phyloP scores from a whole-genome alignment of 2,797 vertebrate species.

The Menidia menidia region DNA sequence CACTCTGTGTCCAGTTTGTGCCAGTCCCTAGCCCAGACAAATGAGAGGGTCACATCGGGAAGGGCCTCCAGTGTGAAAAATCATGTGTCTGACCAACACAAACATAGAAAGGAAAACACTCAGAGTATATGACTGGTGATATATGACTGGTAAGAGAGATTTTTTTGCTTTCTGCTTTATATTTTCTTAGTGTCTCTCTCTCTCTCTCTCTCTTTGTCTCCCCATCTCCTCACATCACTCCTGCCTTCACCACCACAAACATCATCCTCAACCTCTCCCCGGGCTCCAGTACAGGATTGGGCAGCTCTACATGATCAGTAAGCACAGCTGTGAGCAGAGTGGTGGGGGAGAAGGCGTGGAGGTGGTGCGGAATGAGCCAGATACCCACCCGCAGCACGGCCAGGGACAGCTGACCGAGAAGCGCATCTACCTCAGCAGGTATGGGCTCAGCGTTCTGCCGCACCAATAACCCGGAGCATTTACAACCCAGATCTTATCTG shows the following conservation, averaged over 20 bases:
- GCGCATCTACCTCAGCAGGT: conserved; percentile 87
- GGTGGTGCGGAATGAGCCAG: conserved; percentile 82
- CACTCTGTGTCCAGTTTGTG: no score
- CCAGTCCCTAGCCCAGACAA: no score
- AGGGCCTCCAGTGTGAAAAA: no score
- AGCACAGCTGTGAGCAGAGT: conserved; percentile 88
- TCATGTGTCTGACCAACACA: no score
- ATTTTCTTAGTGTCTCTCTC: conserved; percentile 16
- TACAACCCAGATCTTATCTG: conserved; percentile 14
- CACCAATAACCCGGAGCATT: conserved; percentile 31
- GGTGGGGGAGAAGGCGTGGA: conserved; percentile 86
- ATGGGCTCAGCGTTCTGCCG: conserved; percentile 8
- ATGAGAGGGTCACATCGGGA: no score
- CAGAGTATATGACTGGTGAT: neutral
- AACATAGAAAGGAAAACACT: neutral
- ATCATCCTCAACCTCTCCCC: conserved; percentile 10
- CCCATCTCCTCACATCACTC: neutral
- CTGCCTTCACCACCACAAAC: conserved; percentile 13
- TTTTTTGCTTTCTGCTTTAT: conserved; percentile 21
- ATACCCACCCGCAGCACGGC: conserved; percentile 80
- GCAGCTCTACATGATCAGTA: conserved; percentile 90
- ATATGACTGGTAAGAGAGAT: neutral
- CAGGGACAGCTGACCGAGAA: conserved; percentile 85
- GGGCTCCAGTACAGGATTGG: conserved; percentile 83
- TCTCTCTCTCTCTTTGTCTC: neutral